phyloP scores from a whole-genome alignment of 2,888 invertebrate genomes.

The Boloria euphrosyne region DNA sequence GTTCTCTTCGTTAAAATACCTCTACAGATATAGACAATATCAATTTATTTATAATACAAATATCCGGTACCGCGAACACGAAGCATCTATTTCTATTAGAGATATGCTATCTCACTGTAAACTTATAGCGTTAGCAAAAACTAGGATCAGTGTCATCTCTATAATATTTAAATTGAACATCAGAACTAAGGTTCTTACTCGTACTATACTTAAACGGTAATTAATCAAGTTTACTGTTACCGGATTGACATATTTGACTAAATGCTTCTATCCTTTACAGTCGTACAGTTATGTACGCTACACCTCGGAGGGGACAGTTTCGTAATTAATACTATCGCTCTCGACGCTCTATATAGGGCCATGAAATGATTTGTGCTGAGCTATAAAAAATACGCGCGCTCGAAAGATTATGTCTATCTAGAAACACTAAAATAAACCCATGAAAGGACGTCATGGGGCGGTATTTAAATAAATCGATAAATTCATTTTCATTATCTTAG shows the following conservation, averaged over 20 bases:
- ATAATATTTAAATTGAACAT: not conserved
- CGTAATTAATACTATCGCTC: slow-evolving; percentile 69
- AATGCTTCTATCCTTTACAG: slow-evolving; percentile 76
- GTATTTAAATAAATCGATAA: not conserved
- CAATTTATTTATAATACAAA: slow-evolving; percentile 58
- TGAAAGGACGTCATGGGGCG: not conserved
- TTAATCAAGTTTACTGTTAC: slow-evolving; percentile 74
- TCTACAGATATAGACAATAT: slow-evolving; percentile 29
- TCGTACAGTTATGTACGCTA: slow-evolving; percentile 64
- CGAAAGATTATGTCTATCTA: slow-evolving; percentile 24
- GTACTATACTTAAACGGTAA: slow-evolving; percentile 64
- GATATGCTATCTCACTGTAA: slow-evolving; percentile 12
- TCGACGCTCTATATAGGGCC: slow-evolving; percentile 59
- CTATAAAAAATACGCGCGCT: slow-evolving; percentile 47
- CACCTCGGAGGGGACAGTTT: slow-evolving; percentile 59
- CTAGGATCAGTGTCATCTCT: not conserved
- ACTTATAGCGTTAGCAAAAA: not conserved
- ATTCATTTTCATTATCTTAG: slow-evolving; percentile 1
- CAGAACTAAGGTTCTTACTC: slow-evolving; percentile 43
- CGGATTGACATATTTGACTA: slow-evolving; percentile 74
- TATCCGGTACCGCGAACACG: slow-evolving; percentile 54
- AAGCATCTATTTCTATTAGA: slow-evolving; percentile 45
- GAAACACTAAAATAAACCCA: slow-evolving; percentile 3
- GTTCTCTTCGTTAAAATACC: slow-evolving; percentile 17
- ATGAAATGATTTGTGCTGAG: slow-evolving; percentile 58